Evolutionary conservation across 2,888 invertebrate genomes (phyloP), one percentile per base, ranked within the genome.

Genomic region (Leuctra nigra): DNA sequence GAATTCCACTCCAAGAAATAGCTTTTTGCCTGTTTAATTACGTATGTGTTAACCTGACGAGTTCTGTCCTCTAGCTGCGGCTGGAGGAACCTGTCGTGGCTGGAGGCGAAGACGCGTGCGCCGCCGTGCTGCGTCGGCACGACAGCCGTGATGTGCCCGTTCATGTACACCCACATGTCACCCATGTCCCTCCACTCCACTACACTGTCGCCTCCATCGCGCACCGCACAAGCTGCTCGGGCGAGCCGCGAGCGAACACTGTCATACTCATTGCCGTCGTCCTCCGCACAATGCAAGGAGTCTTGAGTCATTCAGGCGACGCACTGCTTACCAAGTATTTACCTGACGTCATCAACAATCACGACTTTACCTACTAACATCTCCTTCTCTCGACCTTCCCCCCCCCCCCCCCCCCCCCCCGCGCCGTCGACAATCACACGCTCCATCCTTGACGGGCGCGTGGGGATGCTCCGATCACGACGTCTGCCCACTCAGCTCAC

Each of bases 81-180:
- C n/a, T n/a, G n/a, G n/a, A 56, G 23, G 29, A 29, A 56, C 16
- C 56, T 50, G 25, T 38, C 16, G 9, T 52, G 41, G 20, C 25
- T 22, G 4, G 35, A 35, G 1, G 18, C 41, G 7, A 22, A 22
- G n/a, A 23, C 55, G 9, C 44, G 16, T 35, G 4, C 33, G 14
- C 23, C 33, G 16, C 29, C 18, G 29, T 24, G 29, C 13, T 38
- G 22, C 7, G n/a, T 38, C 11, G 33, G n/a, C 7, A 56, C 25
- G 16, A 60, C 54, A 41, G 59, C 60, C n/a, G 61, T 61, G 55
- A 62, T 56, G 46, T 62, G 60, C 7, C 62, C 62, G 44, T 62
- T 59, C 52, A 61, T 59, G 53, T 60, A 62, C 25, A 62, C 58
- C 56, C 56, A 56, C 56, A 56, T 52, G 13, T 56, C 33, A 25